Evolutionary conservation across 2,797 vertebrate species (phyloP).

Genomic region (Melanotaenia parkinsoni): DNA sequence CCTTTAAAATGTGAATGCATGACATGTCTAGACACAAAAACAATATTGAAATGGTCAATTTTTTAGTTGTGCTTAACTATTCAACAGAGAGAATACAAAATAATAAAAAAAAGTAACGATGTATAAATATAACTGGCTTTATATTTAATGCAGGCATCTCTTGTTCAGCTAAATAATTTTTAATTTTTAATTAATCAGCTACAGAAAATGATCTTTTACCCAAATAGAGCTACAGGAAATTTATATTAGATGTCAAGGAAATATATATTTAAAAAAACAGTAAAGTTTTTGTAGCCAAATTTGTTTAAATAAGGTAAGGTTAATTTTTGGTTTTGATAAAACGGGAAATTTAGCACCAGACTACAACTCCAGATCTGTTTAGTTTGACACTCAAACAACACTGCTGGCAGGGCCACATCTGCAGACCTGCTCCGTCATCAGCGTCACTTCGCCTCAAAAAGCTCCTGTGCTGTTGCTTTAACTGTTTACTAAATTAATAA

Average conservation of each 20-base stretch:
- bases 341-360: constrained; percentile 31
- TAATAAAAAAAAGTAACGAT: neutral
- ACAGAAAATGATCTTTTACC: neutral
- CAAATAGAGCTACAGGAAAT: neutral
- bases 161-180: neutral
- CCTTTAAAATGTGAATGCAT: neutral
- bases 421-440: constrained; percentile 20
- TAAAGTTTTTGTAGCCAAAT: neutral
- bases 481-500: constrained; percentile 49
- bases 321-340: constrained; percentile 16
- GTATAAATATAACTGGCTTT: neutral
- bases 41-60: neutral
- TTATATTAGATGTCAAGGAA: neutral
- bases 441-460: constrained; percentile 37
- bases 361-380: constrained; percentile 56
- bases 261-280: neutral
- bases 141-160: neutral
- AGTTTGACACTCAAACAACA: constrained; percentile 56
- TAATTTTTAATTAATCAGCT: neutral
- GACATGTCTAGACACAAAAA: neutral
- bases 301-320: neutral
- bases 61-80: neutral
- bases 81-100: neutral
- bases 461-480: constrained; percentile 20
- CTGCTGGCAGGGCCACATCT: constrained; percentile 37